phyloP scores from a whole-genome alignment of 2,797 vertebrate genomes.

The Etheostoma nigrum region DNA sequence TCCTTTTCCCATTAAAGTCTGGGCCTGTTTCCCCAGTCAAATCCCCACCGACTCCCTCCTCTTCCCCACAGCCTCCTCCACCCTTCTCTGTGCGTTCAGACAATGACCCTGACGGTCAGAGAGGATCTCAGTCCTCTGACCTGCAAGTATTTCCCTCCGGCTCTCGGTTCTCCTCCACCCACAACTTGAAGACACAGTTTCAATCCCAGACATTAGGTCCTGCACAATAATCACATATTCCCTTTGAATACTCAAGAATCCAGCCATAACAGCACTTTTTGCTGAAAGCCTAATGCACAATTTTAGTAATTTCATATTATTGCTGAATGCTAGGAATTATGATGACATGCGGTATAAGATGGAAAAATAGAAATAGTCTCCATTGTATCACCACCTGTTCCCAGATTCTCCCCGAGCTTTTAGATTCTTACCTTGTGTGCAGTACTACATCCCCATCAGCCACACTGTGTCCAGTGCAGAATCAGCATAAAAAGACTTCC shows the following conservation, averaged over 20 bases:
- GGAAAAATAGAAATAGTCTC: slow-evolving; percentile 22
- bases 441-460: background rate
- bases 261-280: slow-evolving; percentile 30
- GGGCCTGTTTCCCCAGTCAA: slow-evolving; percentile 31
- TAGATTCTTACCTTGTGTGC: slow-evolving; percentile 20
- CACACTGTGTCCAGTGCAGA: background rate
- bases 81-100: slow-evolving; percentile 74
- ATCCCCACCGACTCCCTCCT: slow-evolving; percentile 21
- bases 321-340: slow-evolving; percentile 34
- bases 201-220: slow-evolving; percentile 54
- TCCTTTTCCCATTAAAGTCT: slow-evolving; percentile 20
- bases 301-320: slow-evolving; percentile 36
- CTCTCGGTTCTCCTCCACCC: slow-evolving; percentile 33
- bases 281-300: slow-evolving; percentile 34
- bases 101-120: slow-evolving; percentile 84
- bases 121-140: slow-evolving; percentile 16
- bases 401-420: slow-evolving; percentile 13
- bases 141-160: slow-evolving; percentile 6
- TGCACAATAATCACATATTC: slow-evolving; percentile 15
- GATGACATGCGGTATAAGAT: slow-evolving; percentile 26
- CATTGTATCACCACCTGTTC: slow-evolving; percentile 23
- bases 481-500: background rate
- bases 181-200: slow-evolving; percentile 58
- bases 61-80: slow-evolving; percentile 13
- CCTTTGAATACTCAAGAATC: slow-evolving; percentile 25